A percentile compares a stretch with the other conserved stretches of the same genome.
Evolutionary conservation across 2,888 invertebrate genomes (phyloP).

Genomic region (Patella ulyssiponensis): DNA sequence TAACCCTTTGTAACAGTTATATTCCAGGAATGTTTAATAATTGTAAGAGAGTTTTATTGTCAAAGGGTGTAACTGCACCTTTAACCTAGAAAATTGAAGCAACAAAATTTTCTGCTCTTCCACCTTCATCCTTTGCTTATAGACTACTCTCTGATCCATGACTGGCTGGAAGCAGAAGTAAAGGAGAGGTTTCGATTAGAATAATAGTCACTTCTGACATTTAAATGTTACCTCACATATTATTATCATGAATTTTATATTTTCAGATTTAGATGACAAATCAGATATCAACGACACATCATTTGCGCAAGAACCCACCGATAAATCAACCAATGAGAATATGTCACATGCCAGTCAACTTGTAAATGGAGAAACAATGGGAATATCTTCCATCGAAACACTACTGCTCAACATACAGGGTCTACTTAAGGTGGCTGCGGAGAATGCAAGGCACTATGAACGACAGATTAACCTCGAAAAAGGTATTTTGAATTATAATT

Average conservation of each 20-base stretch:
- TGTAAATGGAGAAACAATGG: constrained; percentile 47
- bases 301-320: constrained; percentile 41
- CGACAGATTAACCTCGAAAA: constrained; percentile 96
- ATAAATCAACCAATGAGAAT: constrained; percentile 38
- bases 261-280: constrained; percentile 43
- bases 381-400: constrained; percentile 88
- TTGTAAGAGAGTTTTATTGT: too few species aligned
- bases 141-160: too few species aligned
- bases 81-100: too few species aligned
- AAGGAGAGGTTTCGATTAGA: too few species aligned
- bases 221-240: too few species aligned
- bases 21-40: too few species aligned
- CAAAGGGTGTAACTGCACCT: too few species aligned
- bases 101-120: too few species aligned
- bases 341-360: constrained; percentile 39
- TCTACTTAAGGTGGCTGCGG: constrained; percentile 95
- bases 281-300: constrained; percentile 45
- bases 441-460: constrained; percentile 96
- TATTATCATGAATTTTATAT: constrained; percentile 5
- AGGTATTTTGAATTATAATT: constrained; percentile 77
- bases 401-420: constrained; percentile 95
- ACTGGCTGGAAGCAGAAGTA: too few species aligned
- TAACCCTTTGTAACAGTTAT: too few species aligned
- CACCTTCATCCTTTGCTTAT: too few species aligned
- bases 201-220: too few species aligned